Percentiles rank a stretch among this genome's conserved stretches.
These are phyloP conservation scores for Gracilinanus agilis DNA, from an alignment of 2,113 vertebrate genomes.

Conservation along the genomic window DNA sequence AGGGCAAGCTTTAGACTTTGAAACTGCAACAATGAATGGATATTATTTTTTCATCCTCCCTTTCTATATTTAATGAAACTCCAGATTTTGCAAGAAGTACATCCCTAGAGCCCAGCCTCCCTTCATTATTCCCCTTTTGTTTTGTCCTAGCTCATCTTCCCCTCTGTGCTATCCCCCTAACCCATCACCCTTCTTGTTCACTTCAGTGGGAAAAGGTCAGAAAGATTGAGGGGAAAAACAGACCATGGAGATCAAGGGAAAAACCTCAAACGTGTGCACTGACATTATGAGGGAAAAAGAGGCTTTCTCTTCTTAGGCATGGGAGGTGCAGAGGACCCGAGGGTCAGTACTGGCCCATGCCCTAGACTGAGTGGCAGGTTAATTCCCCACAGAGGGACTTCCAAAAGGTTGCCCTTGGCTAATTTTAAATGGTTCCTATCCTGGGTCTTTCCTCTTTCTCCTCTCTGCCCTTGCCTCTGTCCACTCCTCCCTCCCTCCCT, in stretches of 20 bases:
- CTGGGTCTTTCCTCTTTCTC: not conserved
- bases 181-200: not conserved
- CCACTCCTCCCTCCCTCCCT: accelerated
- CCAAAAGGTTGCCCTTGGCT: not conserved
- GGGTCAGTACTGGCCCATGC: not conserved
- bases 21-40: conserved; percentile 78
- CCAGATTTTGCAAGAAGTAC: conserved; percentile 59
- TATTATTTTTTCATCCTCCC: conserved; percentile 73
- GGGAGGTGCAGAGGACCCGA: not conserved
- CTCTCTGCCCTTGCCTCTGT: not conserved
- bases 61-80: conserved; percentile 78
- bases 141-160: accelerated
- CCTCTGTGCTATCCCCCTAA: not conserved
- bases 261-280: not conserved
- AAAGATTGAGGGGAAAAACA: not conserved
- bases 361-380: not conserved
- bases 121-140: conserved; percentile 27
- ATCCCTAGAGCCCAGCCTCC: conserved; percentile 36
- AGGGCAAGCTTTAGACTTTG: conserved; percentile 83
- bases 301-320: not conserved
- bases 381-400: conserved; percentile 25
- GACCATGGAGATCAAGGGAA: not conserved
- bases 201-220: conserved; percentile 2
- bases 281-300: accelerated
- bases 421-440: not conserved